These are phyloP conservation scores for Falcaria lacertinaria DNA, from an alignment of 2,888 invertebrate species.

Conservation along the genomic window DNA sequence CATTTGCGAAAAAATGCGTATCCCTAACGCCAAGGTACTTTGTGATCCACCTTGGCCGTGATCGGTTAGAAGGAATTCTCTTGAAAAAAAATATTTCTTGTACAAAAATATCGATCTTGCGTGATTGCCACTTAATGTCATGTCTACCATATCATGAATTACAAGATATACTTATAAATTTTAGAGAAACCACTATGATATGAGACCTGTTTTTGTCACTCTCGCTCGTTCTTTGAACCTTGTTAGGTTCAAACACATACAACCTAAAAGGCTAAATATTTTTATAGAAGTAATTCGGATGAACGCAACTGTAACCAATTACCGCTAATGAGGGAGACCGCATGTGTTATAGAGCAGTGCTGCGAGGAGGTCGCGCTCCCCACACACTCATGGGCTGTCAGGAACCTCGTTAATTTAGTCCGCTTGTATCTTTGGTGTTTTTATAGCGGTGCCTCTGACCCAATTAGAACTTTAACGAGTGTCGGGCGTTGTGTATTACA, in stretches of 20 bases:
- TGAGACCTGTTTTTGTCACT: too few species aligned
- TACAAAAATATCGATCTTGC: too few species aligned
- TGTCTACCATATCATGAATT: too few species aligned
- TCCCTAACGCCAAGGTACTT: too few species aligned
- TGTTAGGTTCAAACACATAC: not conserved
- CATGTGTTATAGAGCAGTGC: not conserved
- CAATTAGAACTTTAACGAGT: not conserved
- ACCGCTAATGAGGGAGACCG: slow-evolving; percentile 12
- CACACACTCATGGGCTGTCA: not conserved
- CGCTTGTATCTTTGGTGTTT: slow-evolving; percentile 9
- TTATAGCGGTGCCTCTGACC: slow-evolving; percentile 2
- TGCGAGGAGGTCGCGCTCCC: not conserved
- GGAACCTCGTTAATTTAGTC: slow-evolving; percentile 5
- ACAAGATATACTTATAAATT: too few species aligned
- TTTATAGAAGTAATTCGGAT: not conserved
- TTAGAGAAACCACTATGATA: too few species aligned
- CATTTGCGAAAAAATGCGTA: too few species aligned
- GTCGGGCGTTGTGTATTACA: not conserved
- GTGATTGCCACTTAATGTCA: too few species aligned
- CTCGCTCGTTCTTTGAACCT: too few species aligned
- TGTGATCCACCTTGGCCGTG: too few species aligned
- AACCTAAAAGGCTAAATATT: slow-evolving; percentile 2
- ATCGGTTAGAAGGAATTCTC: too few species aligned
- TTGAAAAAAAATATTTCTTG: too few species aligned
- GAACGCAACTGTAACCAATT: slow-evolving; percentile 12